Evolutionary conservation across 1,140 invertebrate species (phyloP).

Genomic region (Neotoxoptera formosana): DNA sequence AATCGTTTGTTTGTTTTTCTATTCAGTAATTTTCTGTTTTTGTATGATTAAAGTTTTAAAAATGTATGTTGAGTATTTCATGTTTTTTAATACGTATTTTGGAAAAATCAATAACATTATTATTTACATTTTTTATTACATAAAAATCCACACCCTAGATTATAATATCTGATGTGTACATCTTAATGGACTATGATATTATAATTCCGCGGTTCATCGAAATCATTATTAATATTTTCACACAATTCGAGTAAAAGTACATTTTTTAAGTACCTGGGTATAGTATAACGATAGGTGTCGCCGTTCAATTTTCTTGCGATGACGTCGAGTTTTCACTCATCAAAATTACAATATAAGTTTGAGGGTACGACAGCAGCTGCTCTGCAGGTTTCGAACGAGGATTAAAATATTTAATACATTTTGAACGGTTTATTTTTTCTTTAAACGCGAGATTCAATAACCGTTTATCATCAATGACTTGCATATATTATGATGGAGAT

Average conservation of each 20-base stretch:
- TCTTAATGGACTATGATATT: no score
- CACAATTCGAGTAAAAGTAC: not conserved
- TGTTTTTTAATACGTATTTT: not conserved
- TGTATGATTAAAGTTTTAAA: not conserved
- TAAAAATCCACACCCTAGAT: not conserved
- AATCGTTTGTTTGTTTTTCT: not conserved
- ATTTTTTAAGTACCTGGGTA: not conserved
- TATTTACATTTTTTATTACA: not conserved
- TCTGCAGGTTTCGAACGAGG: not conserved
- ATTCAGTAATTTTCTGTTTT: not conserved
- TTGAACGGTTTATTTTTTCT: not conserved
- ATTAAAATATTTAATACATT: not conserved
- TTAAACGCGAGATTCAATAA: not conserved
- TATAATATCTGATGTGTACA: no score
- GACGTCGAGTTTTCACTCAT: not conserved
- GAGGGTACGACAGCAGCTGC: not conserved
- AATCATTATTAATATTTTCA: not conserved
- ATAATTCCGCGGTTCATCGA: not conserved
- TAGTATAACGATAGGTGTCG: not conserved
- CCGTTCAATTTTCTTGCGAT: not conserved
- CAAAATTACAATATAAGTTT: not conserved
- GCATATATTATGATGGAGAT: not conserved
- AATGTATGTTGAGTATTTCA: not conserved
- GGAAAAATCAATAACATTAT: not conserved
- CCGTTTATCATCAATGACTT: not conserved